Percentiles rank a stretch among this genome's conserved stretches.
These are phyloP conservation scores for Drosophila parthenogenetica DNA, from an alignment of 2,888 invertebrate species.

Conservation along the genomic window DNA sequence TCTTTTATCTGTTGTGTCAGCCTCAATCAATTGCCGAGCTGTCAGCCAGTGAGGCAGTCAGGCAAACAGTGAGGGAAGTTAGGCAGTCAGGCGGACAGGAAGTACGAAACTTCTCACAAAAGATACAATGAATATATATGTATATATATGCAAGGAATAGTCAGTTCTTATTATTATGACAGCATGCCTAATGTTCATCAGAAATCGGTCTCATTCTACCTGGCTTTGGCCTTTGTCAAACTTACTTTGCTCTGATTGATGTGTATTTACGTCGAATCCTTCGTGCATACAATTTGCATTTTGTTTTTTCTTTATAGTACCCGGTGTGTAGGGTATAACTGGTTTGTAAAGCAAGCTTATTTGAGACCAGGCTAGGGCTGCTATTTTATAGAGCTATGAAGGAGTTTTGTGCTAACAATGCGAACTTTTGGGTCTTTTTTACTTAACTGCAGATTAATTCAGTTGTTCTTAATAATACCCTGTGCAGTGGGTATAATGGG, in stretches of 20 bases:
- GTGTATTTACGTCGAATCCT: constrained; percentile 29
- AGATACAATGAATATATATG: constrained; percentile 7
- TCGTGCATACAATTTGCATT: constrained; percentile 72
- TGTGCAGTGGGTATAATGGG: too few species aligned
- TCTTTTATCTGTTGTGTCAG: constrained; percentile 54
- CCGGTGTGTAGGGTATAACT: not conserved
- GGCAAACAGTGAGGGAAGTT: too few species aligned
- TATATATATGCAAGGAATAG: constrained; percentile 1
- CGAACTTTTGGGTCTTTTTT: too few species aligned
- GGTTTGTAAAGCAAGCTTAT: not conserved
- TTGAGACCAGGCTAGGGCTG: too few species aligned
- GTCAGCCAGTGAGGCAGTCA: constrained; percentile 21
- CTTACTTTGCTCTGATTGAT: constrained; percentile 66
- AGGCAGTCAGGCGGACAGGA: not conserved
- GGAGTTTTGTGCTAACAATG: too few species aligned
- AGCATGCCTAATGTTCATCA: constrained; percentile 7
- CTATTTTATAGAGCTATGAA: too few species aligned
- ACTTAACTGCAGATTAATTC: not conserved
- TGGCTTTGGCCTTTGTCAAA: constrained; percentile 13
- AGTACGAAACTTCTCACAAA: constrained; percentile 59
- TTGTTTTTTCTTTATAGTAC: constrained; percentile 27
- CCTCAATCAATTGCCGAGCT: constrained; percentile 68
- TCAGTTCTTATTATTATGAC: constrained; percentile 49
- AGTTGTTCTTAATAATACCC: not conserved
- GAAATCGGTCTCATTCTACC: not conserved